A percentile compares a stretch with the other conserved stretches of the same genome.
phyloP scores from a whole-genome alignment of 2,888 invertebrate species.

The Leptinotarsa peninsularis region DNA sequence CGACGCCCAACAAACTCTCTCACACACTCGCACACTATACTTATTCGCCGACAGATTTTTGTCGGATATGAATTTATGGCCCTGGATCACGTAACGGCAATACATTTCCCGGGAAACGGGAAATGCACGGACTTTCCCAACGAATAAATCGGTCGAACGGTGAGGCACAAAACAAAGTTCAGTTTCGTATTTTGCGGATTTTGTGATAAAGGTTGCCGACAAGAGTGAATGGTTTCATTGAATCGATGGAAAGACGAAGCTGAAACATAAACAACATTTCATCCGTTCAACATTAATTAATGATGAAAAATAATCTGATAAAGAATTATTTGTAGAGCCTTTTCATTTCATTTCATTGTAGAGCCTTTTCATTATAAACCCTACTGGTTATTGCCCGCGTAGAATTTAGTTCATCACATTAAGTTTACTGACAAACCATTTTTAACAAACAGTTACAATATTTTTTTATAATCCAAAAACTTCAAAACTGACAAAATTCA shows the following conservation, averaged over 20 bases:
- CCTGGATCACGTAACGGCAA: slow-evolving; percentile 6
- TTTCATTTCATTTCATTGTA: too few relatives aligned
- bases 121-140: not conserved
- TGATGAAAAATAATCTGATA: too few relatives aligned
- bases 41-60: slow-evolving; percentile 8
- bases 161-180: not conserved
- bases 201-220: not conserved
- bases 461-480: too few relatives aligned
- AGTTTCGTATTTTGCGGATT: not conserved
- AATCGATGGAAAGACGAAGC: not conserved
- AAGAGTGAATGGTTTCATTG: not conserved
- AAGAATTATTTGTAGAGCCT: too few relatives aligned
- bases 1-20: not conserved
- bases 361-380: too few relatives aligned
- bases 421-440: too few relatives aligned
- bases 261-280: too few relatives aligned
- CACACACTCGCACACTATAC: not conserved
- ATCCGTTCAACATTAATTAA: too few relatives aligned
- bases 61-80: slow-evolving; percentile 5
- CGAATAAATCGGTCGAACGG: not conserved
- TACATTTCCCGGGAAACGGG: not conserved
- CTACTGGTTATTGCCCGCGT: too few relatives aligned
- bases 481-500: too few relatives aligned
- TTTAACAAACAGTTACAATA: too few relatives aligned
- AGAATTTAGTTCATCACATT: too few relatives aligned